phyloP scores from a whole-genome alignment of 2,888 invertebrate genomes.

The Dryocosmus kuriphilus region DNA sequence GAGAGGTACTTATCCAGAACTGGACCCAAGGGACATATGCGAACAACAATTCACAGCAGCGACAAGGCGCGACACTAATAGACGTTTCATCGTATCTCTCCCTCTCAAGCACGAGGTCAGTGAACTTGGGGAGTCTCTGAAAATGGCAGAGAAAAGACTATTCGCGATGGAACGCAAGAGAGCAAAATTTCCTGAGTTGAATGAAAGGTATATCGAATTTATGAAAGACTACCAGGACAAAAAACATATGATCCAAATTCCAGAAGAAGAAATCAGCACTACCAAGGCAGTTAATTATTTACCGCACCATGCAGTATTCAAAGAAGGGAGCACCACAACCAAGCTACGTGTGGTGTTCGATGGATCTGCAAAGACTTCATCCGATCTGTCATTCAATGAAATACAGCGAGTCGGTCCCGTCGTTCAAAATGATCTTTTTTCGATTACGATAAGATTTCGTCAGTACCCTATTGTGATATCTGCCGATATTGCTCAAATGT shows the following conservation, averaged over 20 bases:
- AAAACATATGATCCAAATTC: neutral
- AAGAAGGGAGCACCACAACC: constrained; percentile 34
- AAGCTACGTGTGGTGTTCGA: too few species aligned
- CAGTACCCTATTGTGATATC: neutral
- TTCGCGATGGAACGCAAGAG: neutral
- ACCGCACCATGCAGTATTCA: constrained; percentile 42
- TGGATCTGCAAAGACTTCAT: too few species aligned
- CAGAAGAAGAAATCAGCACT: neutral
- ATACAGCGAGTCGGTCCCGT: neutral
- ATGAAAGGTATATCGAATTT: neutral
- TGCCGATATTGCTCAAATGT: too few species aligned
- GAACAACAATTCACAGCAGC: neutral
- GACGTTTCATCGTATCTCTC: neutral
- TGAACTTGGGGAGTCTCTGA: neutral
- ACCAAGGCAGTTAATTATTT: neutral
- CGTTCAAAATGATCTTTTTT: too few species aligned
- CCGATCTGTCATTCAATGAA: too few species aligned
- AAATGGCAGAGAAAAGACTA: neutral
- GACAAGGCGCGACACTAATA: neutral
- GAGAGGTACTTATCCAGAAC: too few species aligned
- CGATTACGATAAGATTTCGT: too few species aligned
- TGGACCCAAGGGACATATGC: neutral
- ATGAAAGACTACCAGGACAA: too few species aligned
- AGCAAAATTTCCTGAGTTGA: neutral
- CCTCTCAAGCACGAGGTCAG: neutral